Percentiles rank a stretch among this genome's conserved stretches.
Conservation (phyloP, 2,113 vertebrate genomes). For the Crotalus tigris region DNA sequence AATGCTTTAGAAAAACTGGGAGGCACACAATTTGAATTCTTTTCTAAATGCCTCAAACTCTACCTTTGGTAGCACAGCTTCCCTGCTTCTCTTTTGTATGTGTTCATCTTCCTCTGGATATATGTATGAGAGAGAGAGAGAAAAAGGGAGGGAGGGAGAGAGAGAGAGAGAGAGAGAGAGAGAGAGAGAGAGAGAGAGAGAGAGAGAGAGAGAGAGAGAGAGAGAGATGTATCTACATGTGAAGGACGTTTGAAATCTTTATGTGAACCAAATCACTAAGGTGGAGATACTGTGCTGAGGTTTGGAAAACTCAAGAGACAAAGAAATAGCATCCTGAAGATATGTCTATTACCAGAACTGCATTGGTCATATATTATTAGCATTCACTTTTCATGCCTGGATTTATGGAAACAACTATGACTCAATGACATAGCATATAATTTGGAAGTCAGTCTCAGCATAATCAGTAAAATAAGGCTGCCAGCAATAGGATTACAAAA, state of each 20-base stretch:
- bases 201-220: neutral
- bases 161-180: no score
- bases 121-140: neutral
- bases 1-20: neutral
- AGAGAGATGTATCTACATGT: neutral
- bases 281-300: neutral
- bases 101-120: neutral
- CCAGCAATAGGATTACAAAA: neutral
- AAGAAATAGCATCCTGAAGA: neutral
- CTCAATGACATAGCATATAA: neutral
- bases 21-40: neutral
- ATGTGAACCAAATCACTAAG: neutral
- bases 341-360: neutral
- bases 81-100: neutral
- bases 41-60: neutral
- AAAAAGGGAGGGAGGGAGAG: fast-evolving
- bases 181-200: no score
- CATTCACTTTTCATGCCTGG: neutral
- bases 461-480: neutral
- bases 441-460: neutral
- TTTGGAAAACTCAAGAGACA: neutral
- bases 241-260: neutral
- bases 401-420: neutral
- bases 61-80: neutral
- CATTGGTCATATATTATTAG: neutral